Base-by-base conservation (phyloP, 1,140 invertebrate genomes). In the Neuroterus valhalla region DNA sequence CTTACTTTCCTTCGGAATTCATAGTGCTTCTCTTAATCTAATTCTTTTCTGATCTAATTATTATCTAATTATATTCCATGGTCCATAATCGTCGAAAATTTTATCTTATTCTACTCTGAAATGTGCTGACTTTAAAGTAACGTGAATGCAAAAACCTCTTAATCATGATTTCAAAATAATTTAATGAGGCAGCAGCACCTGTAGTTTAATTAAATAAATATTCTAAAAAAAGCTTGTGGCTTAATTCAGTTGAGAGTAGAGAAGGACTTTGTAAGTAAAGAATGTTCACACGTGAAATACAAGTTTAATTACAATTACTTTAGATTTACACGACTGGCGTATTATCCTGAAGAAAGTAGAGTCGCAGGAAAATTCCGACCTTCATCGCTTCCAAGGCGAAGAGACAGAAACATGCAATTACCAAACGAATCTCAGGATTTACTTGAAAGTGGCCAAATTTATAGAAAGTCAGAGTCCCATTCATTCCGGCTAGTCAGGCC, bases 361-460 rank as follows among this genome's bases (percentile, higher is more conserved):
- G n/a, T 66, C 26, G 17, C 21, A 72, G 50, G 66, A 72, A 43
- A 72, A 19, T 43, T 43, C 3, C 21, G 38, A 50, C 50, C 66
- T 69, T 62, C 26, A 62, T n/a, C 44, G 48, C 12, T 26, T 55
- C 66, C 2, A 48, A 71, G 62, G 71, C 74, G 70, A 43, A 42
- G 15, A 48, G 74, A 68, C 55, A 66, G 52, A 68, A 75, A 66
- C 71, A 50, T 70, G 68, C 76, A 80, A 80, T 79, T 76, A 75
- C 62, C 14, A 67, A 66, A 68, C 74, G 62, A 48, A 45, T 70
- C 62, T 43, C 71, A 23, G 42, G 66, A 43, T 70, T 48, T 23
- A 69, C 48, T 66, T 52, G 75, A 79, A 81, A 84, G 75, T 84
- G 76, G 81, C 82, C 80, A 84, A 84, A 84, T 84, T 82, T 84